phyloP scores from a whole-genome alignment of 2,113 vertebrate species.

The Helogale parvula region DNA sequence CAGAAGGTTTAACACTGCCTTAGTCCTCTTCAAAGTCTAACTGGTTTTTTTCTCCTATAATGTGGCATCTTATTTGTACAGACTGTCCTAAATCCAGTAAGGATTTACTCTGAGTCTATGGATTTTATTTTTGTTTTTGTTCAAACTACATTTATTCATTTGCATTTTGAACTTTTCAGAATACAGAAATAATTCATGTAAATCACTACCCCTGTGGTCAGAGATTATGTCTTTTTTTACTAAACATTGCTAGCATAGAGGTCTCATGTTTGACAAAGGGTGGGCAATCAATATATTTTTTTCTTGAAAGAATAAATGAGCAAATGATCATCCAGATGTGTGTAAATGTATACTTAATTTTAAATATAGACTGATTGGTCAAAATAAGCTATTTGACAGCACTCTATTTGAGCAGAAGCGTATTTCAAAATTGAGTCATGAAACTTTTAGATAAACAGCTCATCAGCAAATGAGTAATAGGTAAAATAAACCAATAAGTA shows the following conservation, averaged over 20 bases:
- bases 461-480: neutral
- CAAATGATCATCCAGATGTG: neutral
- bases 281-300: neutral
- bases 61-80: neutral
- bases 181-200: neutral
- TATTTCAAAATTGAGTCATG: neutral
- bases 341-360: neutral
- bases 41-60: neutral
- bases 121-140: neutral
- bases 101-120: neutral
- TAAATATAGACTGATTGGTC: neutral
- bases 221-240: neutral
- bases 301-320: neutral
- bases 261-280: neutral
- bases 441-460: neutral
- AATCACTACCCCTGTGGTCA: neutral
- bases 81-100: neutral
- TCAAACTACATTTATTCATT: neutral
- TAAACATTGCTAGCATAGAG: neutral
- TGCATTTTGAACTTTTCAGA: neutral
- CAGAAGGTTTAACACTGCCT: neutral
- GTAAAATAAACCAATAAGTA: neutral
- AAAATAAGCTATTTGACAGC: neutral
- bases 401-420: neutral
- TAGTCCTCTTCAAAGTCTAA: neutral